phyloP scores from a whole-genome alignment of 2,113 vertebrate species.

The Rutilus rutilus region DNA sequence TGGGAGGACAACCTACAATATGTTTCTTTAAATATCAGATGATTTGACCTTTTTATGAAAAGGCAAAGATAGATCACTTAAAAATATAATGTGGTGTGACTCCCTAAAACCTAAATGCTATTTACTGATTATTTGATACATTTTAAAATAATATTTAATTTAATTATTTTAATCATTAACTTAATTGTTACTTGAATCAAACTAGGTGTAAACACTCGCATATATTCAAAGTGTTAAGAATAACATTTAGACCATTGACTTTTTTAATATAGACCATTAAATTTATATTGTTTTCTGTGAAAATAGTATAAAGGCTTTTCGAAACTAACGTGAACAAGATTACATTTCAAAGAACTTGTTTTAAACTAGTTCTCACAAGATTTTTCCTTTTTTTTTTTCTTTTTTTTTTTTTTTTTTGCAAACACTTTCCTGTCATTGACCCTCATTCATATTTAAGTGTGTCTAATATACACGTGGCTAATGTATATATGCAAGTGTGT shows the following conservation, averaged over 20 bases:
- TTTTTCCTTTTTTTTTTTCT: background rate
- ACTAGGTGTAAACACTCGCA: background rate
- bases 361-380: background rate
- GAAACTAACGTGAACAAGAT: background rate
- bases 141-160: background rate
- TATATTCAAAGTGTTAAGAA: background rate
- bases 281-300: background rate
- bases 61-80: background rate
- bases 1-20: background rate
- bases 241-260: background rate
- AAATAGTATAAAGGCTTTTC: background rate
- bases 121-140: background rate
- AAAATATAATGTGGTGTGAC: background rate
- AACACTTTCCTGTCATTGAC: background rate
- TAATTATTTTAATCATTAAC: background rate
- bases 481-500: conserved; percentile 32
- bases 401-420: background rate
- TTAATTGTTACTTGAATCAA: background rate
- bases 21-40: background rate
- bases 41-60: background rate
- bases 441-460: background rate
- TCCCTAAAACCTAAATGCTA: background rate
- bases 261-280: too few relatives aligned
- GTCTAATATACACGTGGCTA: background rate
- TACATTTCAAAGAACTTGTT: background rate